Percentiles rank a stretch among this genome's conserved stretches.
phyloP scores from a whole-genome alignment of 2,113 vertebrate genomes.

The Oryzias celebensis region DNA sequence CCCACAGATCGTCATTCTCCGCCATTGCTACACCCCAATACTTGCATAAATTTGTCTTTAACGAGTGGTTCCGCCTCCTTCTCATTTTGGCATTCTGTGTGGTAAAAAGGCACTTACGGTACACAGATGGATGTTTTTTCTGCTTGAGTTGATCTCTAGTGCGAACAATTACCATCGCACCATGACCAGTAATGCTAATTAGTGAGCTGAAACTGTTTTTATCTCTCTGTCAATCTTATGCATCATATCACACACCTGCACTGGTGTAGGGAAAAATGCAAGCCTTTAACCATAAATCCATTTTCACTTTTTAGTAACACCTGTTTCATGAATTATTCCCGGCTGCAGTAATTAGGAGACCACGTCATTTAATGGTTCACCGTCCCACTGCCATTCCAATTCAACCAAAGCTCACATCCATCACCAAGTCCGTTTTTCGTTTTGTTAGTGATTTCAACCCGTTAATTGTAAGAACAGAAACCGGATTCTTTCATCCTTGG shows the following conservation, averaged over 20 bases:
- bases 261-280: neutral
- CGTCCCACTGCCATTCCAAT: neutral
- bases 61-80: constrained; percentile 7
- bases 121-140: constrained; percentile 30
- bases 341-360: neutral
- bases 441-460: neutral
- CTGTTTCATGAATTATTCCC: neutral
- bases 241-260: constrained; percentile 12
- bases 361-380: neutral
- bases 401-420: neutral
- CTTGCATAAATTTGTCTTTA: constrained; percentile 22
- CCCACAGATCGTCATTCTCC: neutral
- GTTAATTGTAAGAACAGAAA: constrained; percentile 13
- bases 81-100: constrained; percentile 17
- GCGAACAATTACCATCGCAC: constrained; percentile 5
- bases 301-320: neutral
- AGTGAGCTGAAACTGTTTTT: neutral
- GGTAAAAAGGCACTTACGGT: constrained; percentile 3
- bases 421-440: constrained; percentile 2
- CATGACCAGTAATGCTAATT: constrained; percentile 25
- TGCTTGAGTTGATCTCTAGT: constrained; percentile 9
- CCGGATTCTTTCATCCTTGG: constrained; percentile 11
- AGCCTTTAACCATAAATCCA: neutral
- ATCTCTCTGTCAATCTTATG: constrained; percentile 21
- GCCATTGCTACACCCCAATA: constrained; percentile 1